Conservation (phyloP, 2,888 invertebrate genomes). For the Candidula unifasciata region DNA sequence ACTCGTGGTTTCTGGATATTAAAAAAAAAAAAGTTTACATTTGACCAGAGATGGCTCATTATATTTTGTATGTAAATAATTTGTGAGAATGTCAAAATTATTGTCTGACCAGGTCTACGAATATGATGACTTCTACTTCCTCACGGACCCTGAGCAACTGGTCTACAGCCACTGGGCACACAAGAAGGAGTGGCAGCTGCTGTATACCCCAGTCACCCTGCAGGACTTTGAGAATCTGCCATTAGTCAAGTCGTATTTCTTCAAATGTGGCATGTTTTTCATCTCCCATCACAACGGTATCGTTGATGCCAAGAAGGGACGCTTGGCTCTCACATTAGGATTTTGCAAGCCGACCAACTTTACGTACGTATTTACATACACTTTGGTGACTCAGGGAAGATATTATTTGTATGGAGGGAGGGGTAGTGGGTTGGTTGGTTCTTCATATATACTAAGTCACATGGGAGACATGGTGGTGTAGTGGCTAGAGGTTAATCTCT, state of each 20-base stretch:
- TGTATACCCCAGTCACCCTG: constrained; percentile 69
- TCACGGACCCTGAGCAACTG: constrained; percentile 91
- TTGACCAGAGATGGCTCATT: no score
- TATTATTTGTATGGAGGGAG: neutral
- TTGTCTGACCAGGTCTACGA: constrained; percentile 84
- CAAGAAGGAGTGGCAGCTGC: constrained; percentile 76
- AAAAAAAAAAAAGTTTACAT: no score
- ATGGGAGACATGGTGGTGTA: no score
- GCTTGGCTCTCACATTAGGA: constrained; percentile 74
- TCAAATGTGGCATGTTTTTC: constrained; percentile 77
- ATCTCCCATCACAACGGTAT: constrained; percentile 74
- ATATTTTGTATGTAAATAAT: no score
- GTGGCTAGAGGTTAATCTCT: no score
- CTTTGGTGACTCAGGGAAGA: neutral
- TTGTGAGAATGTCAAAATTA: neutral
- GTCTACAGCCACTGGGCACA: constrained; percentile 78
- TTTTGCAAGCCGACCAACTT: constrained; percentile 77
- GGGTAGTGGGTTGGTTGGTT: neutral
- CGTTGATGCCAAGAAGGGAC: constrained; percentile 73
- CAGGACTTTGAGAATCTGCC: constrained; percentile 78
- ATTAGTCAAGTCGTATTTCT: constrained; percentile 78
- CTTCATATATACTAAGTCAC: no score
- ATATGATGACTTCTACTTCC: constrained; percentile 99
- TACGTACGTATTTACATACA: constrained; percentile 59
- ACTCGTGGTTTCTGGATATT: no score